These are phyloP conservation scores for Endomychus coccineus DNA, from an alignment of 2,888 invertebrate species.

Conservation along the genomic window DNA sequence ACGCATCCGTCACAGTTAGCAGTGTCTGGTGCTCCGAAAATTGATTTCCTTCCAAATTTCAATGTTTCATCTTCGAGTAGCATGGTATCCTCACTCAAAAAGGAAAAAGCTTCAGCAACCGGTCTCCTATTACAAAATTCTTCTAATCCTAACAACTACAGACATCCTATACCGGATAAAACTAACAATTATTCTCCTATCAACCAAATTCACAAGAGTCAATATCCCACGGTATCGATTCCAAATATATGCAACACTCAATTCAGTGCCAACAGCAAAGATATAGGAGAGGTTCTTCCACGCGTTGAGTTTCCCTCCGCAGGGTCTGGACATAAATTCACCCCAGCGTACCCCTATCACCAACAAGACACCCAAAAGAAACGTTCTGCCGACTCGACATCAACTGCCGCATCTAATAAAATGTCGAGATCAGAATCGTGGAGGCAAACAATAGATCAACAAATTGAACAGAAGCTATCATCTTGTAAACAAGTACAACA, in stretches of 20 bases:
- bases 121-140: conserved; percentile 11
- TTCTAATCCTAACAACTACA: background rate
- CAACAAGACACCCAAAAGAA: conserved; percentile 29
- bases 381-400: conserved; percentile 37
- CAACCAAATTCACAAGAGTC: conserved; percentile 9
- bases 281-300: conserved; percentile 23
- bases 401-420: conserved; percentile 42
- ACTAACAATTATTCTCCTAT: conserved; percentile 1
- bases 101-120: conserved; percentile 1
- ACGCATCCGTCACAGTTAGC: conserved; percentile 30
- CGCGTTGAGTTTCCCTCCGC: conserved; percentile 32
- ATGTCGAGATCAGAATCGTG: conserved; percentile 48
- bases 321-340: conserved; percentile 23
- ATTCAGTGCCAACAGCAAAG: conserved; percentile 10
- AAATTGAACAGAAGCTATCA: conserved; percentile 49
- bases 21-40: conserved; percentile 57
- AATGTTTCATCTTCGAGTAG: conserved; percentile 40
- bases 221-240: conserved; percentile 24
- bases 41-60: conserved; percentile 74
- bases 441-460: conserved; percentile 49
- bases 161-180: conserved; percentile 1
- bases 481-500: conserved; percentile 38
- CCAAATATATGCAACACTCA: conserved; percentile 28
- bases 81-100: conserved; percentile 1
- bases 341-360: conserved; percentile 22